phyloP scores from a whole-genome alignment of 2,888 invertebrate genomes.

The Dugesia japonica region DNA sequence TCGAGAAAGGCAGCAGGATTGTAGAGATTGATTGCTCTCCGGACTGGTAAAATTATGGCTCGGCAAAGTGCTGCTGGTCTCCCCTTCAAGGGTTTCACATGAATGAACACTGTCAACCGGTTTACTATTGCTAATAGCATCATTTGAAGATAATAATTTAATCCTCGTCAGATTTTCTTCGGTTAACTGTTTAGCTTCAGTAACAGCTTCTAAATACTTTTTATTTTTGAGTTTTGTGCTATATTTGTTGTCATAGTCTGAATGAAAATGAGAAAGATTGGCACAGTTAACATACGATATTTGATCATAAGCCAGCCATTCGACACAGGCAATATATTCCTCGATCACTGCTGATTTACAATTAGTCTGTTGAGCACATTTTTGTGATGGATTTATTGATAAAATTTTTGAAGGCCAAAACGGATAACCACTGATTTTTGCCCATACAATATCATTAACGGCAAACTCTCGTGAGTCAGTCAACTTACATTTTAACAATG shows the following conservation, averaged over 20 bases:
- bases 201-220: conserved; percentile 26
- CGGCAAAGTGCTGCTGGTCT: neutral
- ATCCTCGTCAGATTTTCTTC: neutral
- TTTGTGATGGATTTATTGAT: conserved; percentile 17
- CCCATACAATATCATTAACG: conserved; percentile 13
- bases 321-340: neutral
- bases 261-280: conserved; percentile 8
- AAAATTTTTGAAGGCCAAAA: conserved; percentile 12
- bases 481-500: neutral
- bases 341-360: neutral
- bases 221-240: conserved; percentile 29
- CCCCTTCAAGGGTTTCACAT: conserved; percentile 5
- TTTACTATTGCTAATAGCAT: neutral
- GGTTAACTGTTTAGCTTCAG: conserved; percentile 26
- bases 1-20: conserved; percentile 20
- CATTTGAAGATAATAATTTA: neutral
- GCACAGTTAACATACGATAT: conserved; percentile 14
- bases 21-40: conserved; percentile 3
- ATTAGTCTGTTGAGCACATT: neutral
- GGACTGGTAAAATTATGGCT: conserved; percentile 16
- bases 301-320: conserved; percentile 12
- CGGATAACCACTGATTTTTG: conserved; percentile 23
- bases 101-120: neutral
- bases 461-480: neutral
- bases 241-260: conserved; percentile 27